Evolutionary conservation across 1,140 invertebrate genomes (phyloP).

Genomic region (Subanguina moxae): DNA sequence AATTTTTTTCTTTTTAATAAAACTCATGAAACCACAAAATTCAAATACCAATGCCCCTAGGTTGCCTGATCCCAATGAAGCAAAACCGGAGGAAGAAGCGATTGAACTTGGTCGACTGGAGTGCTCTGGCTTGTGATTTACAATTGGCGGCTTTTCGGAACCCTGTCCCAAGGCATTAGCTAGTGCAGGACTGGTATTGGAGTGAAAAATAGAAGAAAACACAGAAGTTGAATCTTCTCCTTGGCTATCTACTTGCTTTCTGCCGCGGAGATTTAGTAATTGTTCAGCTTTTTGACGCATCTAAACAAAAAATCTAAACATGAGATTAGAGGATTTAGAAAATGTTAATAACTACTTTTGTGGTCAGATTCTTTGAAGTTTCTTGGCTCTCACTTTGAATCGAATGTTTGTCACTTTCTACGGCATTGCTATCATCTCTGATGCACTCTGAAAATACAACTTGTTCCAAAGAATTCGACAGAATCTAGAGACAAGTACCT

Average conservation of each 20-base stretch:
- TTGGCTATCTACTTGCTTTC: background rate
- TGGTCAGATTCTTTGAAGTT: too few relatives aligned
- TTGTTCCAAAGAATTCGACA: too few relatives aligned
- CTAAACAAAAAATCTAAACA: background rate
- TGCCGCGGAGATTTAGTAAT: conserved; percentile 11
- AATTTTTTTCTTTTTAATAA: too few relatives aligned
- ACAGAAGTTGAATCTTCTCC: background rate
- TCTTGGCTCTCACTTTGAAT: too few relatives aligned
- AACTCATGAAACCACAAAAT: background rate
- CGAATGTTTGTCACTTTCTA: too few relatives aligned
- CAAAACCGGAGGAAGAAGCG: conserved; percentile 43
- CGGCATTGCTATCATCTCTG: too few relatives aligned
- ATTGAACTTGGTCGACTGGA: conserved; percentile 28
- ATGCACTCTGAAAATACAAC: too few relatives aligned
- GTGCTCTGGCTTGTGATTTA: too few relatives aligned
- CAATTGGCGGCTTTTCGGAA: background rate
- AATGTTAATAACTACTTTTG: too few relatives aligned
- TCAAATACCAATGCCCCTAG: conserved; percentile 18
- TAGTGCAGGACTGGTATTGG: background rate
- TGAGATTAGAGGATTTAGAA: too few relatives aligned
- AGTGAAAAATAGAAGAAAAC: background rate
- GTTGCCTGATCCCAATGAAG: conserved; percentile 29
- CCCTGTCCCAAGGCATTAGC: background rate
- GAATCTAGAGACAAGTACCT: too few relatives aligned
- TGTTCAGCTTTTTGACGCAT: conserved; percentile 30